Evolutionary conservation across 2,113 vertebrate species (phyloP).

Genomic region (Dasypus novemcinctus): DNA sequence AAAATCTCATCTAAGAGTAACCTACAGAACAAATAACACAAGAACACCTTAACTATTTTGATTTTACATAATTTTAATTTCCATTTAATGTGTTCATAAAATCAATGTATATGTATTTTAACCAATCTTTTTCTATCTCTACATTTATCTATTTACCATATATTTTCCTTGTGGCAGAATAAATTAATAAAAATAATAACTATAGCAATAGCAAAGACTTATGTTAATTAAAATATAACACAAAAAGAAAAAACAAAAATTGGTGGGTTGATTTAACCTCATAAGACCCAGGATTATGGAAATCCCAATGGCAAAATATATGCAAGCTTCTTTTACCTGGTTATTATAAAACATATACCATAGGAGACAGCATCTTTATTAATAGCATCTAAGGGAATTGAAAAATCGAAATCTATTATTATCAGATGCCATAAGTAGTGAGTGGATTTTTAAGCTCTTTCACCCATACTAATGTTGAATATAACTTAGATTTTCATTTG

Average conservation of each 20-base stretch:
- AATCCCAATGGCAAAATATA: background rate
- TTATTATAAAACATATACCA: background rate
- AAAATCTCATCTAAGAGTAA: constrained; percentile 66
- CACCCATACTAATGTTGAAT: background rate
- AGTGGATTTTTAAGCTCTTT: background rate
- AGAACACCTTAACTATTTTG: constrained; percentile 53
- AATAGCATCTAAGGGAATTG: background rate
- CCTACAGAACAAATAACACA: constrained; percentile 51
- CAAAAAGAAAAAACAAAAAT: background rate
- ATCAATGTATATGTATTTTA: background rate
- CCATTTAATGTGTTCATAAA: background rate
- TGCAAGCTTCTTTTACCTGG: background rate
- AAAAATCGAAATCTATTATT: background rate
- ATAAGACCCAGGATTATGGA: constrained; percentile 23
- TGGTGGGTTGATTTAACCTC: background rate
- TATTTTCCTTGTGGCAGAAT: background rate
- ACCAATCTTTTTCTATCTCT: background rate
- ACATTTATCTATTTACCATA: background rate
- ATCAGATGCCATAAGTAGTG: background rate
- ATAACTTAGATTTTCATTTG: constrained; percentile 6
- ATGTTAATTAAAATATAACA: background rate
- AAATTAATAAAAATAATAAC: constrained; percentile 10
- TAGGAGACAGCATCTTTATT: background rate
- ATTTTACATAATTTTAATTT: constrained; percentile 52
- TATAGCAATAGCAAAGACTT: background rate